Conservation (phyloP, 2,888 invertebrate species). For the Aromia moschata region DNA sequence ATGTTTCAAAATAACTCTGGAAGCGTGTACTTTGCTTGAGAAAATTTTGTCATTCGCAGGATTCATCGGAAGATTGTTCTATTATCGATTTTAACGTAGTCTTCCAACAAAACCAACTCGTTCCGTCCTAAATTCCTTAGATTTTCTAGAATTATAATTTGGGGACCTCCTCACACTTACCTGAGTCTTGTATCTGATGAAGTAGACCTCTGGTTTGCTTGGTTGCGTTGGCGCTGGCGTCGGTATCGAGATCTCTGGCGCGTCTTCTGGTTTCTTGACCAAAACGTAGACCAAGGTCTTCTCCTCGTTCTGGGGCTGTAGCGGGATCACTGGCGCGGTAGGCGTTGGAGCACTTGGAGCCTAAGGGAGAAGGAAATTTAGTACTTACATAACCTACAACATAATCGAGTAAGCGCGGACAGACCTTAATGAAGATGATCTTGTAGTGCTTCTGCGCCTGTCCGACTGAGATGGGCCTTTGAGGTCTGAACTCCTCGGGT, state of each 20-base stretch:
- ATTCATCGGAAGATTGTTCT: too few species aligned
- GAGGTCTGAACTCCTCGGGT: constrained; percentile 75
- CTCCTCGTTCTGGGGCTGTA: constrained; percentile 86
- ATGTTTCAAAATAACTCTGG: too few species aligned
- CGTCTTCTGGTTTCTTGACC: constrained; percentile 90
- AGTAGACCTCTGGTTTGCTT: constrained; percentile 91
- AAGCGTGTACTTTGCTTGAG: too few species aligned
- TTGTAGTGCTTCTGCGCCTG: constrained; percentile 90
- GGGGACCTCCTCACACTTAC: constrained; percentile 57
- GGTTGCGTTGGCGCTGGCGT: constrained; percentile 84
- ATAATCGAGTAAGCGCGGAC: neutral
- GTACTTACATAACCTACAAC: neutral
- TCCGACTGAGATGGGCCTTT: constrained; percentile 73
- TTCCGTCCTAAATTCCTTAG: neutral
- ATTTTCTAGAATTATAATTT: neutral
- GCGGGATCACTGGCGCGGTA: constrained; percentile 81
- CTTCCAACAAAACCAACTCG: too few species aligned
- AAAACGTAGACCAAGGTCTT: constrained; percentile 90
- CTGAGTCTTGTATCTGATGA: constrained; percentile 87
- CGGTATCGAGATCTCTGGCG: constrained; percentile 83
- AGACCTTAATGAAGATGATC: constrained; percentile 87
- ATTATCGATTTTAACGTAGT: too few species aligned
- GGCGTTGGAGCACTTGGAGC: constrained; percentile 85
- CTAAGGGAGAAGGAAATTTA: constrained; percentile 34
- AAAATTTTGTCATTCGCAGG: too few species aligned